phyloP scores from a whole-genome alignment of 2,888 invertebrate genomes.

The Neoascia interrupta region DNA sequence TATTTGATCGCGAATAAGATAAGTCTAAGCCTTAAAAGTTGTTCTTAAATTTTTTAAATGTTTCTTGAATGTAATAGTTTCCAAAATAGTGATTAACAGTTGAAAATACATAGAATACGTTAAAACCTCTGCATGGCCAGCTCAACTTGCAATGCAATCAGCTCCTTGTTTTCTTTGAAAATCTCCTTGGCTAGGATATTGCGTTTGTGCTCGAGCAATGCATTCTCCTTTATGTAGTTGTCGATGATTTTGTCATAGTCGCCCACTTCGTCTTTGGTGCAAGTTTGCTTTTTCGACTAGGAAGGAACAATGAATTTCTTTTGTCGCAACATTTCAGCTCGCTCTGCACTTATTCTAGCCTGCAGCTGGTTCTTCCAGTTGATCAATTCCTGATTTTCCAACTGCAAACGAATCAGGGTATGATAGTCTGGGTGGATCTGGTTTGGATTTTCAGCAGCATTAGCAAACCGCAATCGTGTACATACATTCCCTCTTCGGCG shows the following conservation, averaged over 20 bases:
- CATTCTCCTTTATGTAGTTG: conserved; percentile 83
- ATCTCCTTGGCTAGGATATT: conserved; percentile 85
- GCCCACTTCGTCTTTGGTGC: conserved; percentile 46
- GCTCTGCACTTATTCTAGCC: conserved; percentile 86
- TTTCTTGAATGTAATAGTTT: conserved; percentile 21
- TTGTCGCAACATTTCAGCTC: conserved; percentile 85
- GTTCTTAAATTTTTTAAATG: conserved; percentile 19
- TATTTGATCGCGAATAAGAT: conserved; percentile 28
- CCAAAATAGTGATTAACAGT: conserved; percentile 34
- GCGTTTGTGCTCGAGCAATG: conserved; percentile 85
- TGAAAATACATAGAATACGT: not conserved
- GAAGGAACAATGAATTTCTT: conserved; percentile 80
- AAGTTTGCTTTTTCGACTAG: conserved; percentile 76
- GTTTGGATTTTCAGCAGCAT: conserved; percentile 82
- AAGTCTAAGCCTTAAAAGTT: no score
- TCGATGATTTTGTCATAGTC: conserved; percentile 81
- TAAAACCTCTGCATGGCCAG: conserved; percentile 79
- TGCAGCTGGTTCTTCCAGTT: conserved; percentile 86
- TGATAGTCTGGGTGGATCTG: conserved; percentile 81
- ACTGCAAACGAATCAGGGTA: conserved; percentile 82
- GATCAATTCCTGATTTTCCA: conserved; percentile 85
- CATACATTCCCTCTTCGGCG: conserved; percentile 70
- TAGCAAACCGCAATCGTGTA: conserved; percentile 77
- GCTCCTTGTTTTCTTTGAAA: conserved; percentile 86
- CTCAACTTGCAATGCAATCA: conserved; percentile 86